These are phyloP conservation scores for Neoaliturus tenellus DNA, from an alignment of 2,888 invertebrate genomes.

Conservation along the genomic window DNA sequence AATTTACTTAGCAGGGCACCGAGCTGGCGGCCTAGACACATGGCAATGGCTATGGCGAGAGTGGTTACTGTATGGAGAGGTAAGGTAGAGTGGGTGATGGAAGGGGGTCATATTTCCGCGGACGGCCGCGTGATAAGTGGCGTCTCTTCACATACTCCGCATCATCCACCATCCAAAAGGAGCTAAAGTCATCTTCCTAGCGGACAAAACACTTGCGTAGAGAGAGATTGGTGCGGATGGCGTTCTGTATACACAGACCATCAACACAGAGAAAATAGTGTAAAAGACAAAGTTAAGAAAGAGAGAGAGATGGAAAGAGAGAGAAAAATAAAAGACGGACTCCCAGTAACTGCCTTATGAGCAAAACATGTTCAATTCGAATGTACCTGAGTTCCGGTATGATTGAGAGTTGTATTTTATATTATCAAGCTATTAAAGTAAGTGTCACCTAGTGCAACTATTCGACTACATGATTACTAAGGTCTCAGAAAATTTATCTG, in stretches of 20 bases:
- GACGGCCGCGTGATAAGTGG: conserved; percentile 96
- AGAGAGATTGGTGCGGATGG: conserved; percentile 99
- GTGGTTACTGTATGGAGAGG: conserved; percentile 72
- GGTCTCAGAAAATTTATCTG: too few relatives aligned
- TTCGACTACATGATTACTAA: too few relatives aligned
- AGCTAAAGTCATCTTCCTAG: conserved; percentile 99
- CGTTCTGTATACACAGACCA: conserved; percentile 90
- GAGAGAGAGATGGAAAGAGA: conserved; percentile 64
- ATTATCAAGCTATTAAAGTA: too few relatives aligned
- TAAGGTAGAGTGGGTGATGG: conserved; percentile 78
- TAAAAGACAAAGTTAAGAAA: conserved; percentile 68
- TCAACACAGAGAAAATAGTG: conserved; percentile 67
- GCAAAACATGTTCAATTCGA: conserved; percentile 70
- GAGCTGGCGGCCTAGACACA: conserved; percentile 35
- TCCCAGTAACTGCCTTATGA: conserved; percentile 68
- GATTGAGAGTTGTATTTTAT: too few relatives aligned
- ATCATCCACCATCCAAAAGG: conserved; percentile 99
- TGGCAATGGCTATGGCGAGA: conserved; percentile 70
- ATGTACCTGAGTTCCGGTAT: conserved; percentile 61
- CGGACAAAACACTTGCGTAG: conserved; percentile 99
- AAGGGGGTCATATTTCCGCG: conserved; percentile 97
- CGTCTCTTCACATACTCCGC: conserved; percentile 98
- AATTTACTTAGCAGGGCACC: conserved; percentile 39
- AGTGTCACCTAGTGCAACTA: too few relatives aligned
- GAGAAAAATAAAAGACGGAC: conserved; percentile 67